Conservation (phyloP, 2,113 vertebrate genomes). For the Sminthopsis crassicaudata region DNA sequence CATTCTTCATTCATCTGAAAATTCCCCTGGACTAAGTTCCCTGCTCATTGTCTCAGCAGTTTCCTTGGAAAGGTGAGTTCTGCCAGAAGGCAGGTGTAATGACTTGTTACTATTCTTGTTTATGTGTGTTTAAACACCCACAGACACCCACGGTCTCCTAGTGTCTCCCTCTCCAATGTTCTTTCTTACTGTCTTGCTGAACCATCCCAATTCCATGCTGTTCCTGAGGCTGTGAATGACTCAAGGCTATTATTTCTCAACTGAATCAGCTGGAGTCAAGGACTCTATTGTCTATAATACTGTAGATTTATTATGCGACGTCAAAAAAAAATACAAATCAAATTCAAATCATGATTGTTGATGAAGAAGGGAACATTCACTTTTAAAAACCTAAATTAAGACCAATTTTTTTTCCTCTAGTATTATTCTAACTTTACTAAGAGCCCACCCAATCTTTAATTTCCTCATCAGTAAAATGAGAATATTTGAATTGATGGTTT, state of each 20-base stretch:
- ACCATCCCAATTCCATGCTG: neutral
- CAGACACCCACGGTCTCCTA: neutral
- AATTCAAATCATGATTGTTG: neutral
- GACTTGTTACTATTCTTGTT: neutral
- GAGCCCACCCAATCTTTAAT: conserved; percentile 3
- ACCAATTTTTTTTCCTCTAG: neutral
- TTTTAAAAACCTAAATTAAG: neutral
- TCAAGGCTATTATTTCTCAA: neutral
- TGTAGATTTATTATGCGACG: neutral
- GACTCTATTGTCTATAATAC: neutral
- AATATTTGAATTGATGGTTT: neutral
- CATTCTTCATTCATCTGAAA: neutral
- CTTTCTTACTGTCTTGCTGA: neutral
- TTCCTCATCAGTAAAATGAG: conserved; percentile 6
- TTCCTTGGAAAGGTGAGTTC: neutral
- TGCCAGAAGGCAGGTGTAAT: neutral
- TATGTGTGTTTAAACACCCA: neutral
- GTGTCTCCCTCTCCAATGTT: neutral
- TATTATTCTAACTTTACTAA: conserved; percentile 7
- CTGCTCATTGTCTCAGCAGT: neutral
- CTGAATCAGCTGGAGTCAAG: neutral
- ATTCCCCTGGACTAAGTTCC: neutral
- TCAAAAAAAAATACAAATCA: neutral
- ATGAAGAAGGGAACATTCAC: neutral
- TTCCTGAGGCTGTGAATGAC: neutral